phyloP scores from a whole-genome alignment of 2,888 invertebrate genomes.

The Pristionchus exspectatus region DNA sequence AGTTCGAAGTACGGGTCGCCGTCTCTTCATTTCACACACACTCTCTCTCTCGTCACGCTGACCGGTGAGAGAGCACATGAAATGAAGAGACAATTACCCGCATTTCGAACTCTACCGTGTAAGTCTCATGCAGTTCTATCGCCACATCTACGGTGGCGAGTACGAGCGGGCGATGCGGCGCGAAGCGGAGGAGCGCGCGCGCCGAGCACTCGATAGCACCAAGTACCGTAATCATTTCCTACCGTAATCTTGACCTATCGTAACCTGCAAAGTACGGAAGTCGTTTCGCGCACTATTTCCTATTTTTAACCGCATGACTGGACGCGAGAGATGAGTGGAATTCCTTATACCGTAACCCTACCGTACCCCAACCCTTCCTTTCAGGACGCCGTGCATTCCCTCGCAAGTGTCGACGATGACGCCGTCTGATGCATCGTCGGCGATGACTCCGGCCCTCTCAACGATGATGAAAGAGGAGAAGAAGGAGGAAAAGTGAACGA shows the following conservation, averaged over 20 bases:
- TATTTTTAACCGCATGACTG: too few species aligned
- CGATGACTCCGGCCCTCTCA: neutral
- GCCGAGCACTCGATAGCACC: neutral
- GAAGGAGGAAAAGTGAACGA: constrained; percentile 10
- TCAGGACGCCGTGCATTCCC: constrained; percentile 9
- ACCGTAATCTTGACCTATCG: neutral
- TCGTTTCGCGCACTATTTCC: too few species aligned
- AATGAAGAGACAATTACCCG: too few species aligned
- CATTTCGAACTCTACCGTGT: neutral
- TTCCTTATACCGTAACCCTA: too few species aligned
- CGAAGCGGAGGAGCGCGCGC: constrained; percentile 25
- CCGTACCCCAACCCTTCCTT: neutral
- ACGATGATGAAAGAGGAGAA: neutral
- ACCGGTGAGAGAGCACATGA: too few species aligned
- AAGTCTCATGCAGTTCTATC: constrained; percentile 39
- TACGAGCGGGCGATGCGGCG: constrained; percentile 23
- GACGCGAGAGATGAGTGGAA: too few species aligned
- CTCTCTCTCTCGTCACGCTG: too few species aligned
- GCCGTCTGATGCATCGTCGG: neutral
- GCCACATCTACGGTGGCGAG: constrained; percentile 7
- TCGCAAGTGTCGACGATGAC: neutral
- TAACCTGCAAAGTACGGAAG: too few species aligned
- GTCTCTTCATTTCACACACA: too few species aligned
- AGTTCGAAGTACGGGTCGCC: neutral
- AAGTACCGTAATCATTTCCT: neutral